Conservation (phyloP, 2,888 invertebrate genomes). For the Lamellibrachia satsuma region DNA sequence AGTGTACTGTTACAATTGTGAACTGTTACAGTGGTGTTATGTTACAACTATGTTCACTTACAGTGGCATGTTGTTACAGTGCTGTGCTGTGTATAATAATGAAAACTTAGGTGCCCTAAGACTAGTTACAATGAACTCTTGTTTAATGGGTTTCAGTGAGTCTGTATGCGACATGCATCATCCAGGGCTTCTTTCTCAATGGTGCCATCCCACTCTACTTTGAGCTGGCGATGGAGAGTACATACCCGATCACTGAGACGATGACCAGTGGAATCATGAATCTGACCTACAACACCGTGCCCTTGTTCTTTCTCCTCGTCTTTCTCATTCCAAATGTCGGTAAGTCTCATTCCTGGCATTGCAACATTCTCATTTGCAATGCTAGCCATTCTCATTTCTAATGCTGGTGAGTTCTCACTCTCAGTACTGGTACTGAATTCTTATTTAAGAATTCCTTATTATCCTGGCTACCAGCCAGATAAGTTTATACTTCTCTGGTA, state of each 20-base stretch:
- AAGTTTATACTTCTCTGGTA: background rate
- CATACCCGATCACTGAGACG: constrained; percentile 42
- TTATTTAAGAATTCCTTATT: background rate
- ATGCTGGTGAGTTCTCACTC: constrained; percentile 25
- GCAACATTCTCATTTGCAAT: too few relatives aligned
- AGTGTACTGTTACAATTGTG: too few relatives aligned
- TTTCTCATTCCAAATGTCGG: constrained; percentile 41
- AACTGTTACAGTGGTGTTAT: background rate
- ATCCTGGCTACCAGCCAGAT: background rate
- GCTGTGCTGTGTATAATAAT: background rate
- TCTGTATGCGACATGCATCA: constrained; percentile 32
- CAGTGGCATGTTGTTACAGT: background rate
- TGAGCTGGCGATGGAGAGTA: constrained; percentile 43
- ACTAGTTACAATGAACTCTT: too few relatives aligned
- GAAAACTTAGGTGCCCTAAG: background rate
- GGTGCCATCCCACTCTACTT: constrained; percentile 42
- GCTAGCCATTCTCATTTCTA: constrained; percentile 38
- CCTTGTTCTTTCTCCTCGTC: constrained; percentile 40
- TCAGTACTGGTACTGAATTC: background rate
- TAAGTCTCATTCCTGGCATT: constrained; percentile 25
- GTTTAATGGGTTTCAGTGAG: constrained; percentile 27
- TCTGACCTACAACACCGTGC: constrained; percentile 40
- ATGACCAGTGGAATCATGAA: constrained; percentile 39
- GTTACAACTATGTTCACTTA: background rate
- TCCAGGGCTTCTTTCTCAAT: constrained; percentile 40